Evolutionary conservation across 2,113 vertebrate genomes (phyloP).

Genomic region (Ptyas mucosa): DNA sequence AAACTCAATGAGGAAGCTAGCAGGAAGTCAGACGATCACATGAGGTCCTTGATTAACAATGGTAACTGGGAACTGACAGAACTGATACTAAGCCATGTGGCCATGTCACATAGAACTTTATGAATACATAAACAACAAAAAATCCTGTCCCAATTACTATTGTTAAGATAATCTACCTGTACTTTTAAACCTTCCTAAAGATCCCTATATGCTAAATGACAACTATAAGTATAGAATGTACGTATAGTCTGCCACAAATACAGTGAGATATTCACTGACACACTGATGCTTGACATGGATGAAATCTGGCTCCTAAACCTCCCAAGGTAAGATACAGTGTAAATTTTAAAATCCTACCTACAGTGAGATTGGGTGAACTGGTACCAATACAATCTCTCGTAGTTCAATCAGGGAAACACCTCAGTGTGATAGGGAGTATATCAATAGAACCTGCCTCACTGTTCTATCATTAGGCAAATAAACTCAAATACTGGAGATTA

Average conservation of each 20-base stretch:
- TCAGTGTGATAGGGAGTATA: not conserved
- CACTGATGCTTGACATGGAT: not conserved
- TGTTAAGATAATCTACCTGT: not conserved
- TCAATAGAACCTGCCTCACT: not conserved
- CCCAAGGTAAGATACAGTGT: not conserved
- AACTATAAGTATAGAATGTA: not conserved
- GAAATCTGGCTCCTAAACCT: not conserved
- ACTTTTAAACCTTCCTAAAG: not conserved
- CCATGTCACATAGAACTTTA: not conserved
- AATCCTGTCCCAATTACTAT: not conserved
- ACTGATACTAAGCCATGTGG: not conserved
- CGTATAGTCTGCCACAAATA: not conserved
- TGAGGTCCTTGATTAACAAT: not conserved
- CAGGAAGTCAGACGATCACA: not conserved
- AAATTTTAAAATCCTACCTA: not conserved
- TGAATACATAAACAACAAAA: not conserved
- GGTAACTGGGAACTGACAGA: not conserved
- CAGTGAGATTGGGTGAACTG: not conserved
- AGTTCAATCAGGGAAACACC: not conserved
- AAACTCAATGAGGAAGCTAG: not conserved
- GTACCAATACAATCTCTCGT: not conserved
- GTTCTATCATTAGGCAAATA: not conserved
- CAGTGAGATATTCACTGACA: not conserved
- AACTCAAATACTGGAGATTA: not conserved
- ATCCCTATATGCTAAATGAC: not conserved